Percentiles rank a stretch among this genome's conserved stretches.
Evolutionary conservation across 2,888 invertebrate genomes (phyloP).

Genomic region (Drosophila falleni): DNA sequence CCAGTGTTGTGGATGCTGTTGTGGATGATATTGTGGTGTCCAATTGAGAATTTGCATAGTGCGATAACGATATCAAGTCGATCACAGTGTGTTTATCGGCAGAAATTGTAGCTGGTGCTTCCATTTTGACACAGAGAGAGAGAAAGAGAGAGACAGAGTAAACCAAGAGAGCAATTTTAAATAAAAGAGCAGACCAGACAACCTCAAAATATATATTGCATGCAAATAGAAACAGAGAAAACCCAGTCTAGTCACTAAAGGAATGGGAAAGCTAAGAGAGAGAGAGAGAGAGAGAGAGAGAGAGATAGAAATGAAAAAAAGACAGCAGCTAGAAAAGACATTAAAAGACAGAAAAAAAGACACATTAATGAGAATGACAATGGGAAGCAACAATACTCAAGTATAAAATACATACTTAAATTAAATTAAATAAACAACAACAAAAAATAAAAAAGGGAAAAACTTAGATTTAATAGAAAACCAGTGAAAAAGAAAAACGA

Average conservation of each 20-base stretch:
- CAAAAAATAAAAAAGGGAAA: slow-evolving; percentile 1
- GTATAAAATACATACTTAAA: slow-evolving; percentile 82
- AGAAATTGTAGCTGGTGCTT: slow-evolving; percentile 44
- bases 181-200: slow-evolving; percentile 12
- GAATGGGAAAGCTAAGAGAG: slow-evolving; percentile 67
- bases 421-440: slow-evolving; percentile 35
- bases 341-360: slow-evolving; percentile 21
- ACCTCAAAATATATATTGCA: slow-evolving; percentile 64
- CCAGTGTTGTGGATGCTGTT: slow-evolving; percentile 29
- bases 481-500: slow-evolving; percentile 28
- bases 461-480: slow-evolving; percentile 50
- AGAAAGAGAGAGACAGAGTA: slow-evolving; percentile 1
- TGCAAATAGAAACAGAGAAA: slow-evolving; percentile 63
- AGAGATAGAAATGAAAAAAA: slow-evolving; percentile 35
- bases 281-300: slow-evolving; percentile 50
- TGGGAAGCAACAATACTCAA: slow-evolving; percentile 83
- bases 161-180: slow-evolving; percentile 13
- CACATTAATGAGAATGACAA: slow-evolving; percentile 26
- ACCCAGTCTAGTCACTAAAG: slow-evolving; percentile 84
- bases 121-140: slow-evolving; percentile 15
- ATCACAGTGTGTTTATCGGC: slow-evolving; percentile 77
- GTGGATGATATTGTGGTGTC: slow-evolving; percentile 24
- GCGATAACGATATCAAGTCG: slow-evolving; percentile 49
- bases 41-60: slow-evolving; percentile 69
- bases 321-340: slow-evolving; percentile 29